Conservation (phyloP, 2,888 invertebrate genomes). For the Ametastegia equiseti region DNA sequence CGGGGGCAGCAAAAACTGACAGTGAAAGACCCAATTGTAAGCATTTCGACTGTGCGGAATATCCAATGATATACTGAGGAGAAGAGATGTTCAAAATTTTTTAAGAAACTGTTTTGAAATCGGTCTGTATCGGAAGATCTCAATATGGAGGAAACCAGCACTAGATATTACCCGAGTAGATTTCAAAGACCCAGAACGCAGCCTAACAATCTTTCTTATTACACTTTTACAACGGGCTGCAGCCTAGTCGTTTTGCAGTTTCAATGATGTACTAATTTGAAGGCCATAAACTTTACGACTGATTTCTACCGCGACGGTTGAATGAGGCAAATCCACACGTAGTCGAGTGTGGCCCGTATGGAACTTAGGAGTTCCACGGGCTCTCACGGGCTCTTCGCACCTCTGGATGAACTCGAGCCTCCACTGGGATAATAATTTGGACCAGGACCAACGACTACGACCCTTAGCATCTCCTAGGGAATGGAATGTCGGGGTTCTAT, state of each 20-base stretch:
- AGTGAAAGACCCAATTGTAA: background rate
- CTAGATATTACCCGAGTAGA: background rate
- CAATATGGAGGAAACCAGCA: too few species aligned
- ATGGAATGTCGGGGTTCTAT: constrained; percentile 26
- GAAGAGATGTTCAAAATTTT: background rate
- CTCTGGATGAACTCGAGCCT: constrained; percentile 21
- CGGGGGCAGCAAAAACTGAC: background rate
- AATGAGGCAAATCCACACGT: constrained; percentile 56
- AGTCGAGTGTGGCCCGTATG: constrained; percentile 48
- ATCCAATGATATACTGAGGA: background rate
- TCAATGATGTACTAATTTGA: constrained; percentile 54
- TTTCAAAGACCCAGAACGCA: constrained; percentile 23
- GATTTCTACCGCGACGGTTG: constrained; percentile 51
- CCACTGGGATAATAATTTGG: constrained; percentile 24
- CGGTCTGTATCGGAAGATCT: background rate
- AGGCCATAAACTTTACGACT: constrained; percentile 54
- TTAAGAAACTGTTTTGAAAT: background rate
- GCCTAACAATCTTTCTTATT: constrained; percentile 45
- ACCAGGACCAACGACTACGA: constrained; percentile 17
- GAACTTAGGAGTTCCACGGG: constrained; percentile 34
- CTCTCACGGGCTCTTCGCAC: constrained; percentile 49
- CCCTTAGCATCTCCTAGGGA: background rate
- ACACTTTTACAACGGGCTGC: constrained; percentile 43
- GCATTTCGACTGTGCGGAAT: background rate
- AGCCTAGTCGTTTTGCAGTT: constrained; percentile 42